phyloP scores from a whole-genome alignment of 2,797 vertebrate genomes.

The Smutsia gigantea region DNA sequence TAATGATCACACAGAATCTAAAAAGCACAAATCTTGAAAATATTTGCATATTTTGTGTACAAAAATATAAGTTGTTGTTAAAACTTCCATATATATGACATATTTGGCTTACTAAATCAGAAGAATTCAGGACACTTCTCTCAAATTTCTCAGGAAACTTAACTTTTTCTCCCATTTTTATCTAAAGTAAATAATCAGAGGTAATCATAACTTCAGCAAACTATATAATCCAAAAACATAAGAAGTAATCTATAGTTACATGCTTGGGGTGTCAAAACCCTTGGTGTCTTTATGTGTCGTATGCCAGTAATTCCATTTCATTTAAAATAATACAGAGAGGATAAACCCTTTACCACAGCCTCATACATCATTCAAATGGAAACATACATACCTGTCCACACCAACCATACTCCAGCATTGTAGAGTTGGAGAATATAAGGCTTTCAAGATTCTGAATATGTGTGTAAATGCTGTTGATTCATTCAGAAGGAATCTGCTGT shows the following conservation, averaged over 20 bases:
- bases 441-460: slow-evolving; percentile 82
- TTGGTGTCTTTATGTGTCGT: slow-evolving; percentile 27
- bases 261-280: slow-evolving; percentile 71
- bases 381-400: slow-evolving; percentile 95
- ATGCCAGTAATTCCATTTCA: slow-evolving; percentile 54
- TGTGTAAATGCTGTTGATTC: slow-evolving; percentile 82
- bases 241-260: slow-evolving; percentile 59
- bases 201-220: slow-evolving; percentile 33
- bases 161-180: neutral
- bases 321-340: slow-evolving; percentile 77
- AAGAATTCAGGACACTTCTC: neutral
- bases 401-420: slow-evolving; percentile 99
- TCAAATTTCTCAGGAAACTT: slow-evolving; percentile 45
- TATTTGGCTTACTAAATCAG: neutral
- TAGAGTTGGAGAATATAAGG: slow-evolving; percentile 81
- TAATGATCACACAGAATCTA: slow-evolving; percentile 23
- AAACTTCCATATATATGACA: neutral
- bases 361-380: slow-evolving; percentile 75
- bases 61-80: neutral
- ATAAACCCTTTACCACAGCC: slow-evolving; percentile 48
- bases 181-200: slow-evolving; percentile 47
- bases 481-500: slow-evolving; percentile 87
- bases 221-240: neutral
- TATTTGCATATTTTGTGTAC: neutral
- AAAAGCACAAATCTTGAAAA: slow-evolving; percentile 13